These are phyloP conservation scores for Denticeps clupeoides DNA, from an alignment of 2,797 vertebrate genomes.

Conservation along the genomic window DNA sequence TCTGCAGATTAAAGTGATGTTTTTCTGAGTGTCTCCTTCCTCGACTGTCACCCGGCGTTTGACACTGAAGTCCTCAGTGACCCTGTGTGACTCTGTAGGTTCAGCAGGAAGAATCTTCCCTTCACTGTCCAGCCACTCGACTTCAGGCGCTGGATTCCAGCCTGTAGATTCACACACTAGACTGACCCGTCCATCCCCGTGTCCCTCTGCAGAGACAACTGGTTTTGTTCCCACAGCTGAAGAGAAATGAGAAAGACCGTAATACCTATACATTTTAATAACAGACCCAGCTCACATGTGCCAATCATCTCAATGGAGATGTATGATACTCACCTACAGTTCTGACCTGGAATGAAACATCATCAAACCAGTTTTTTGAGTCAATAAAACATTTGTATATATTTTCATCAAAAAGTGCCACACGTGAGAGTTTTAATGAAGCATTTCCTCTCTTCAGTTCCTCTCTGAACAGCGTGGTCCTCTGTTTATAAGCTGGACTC, in stretches of 20 bases:
- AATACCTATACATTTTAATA: no score
- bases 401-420: slow-evolving; percentile 21
- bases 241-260: no score
- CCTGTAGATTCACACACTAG: slow-evolving; percentile 1
- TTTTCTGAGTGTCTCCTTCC: not conserved
- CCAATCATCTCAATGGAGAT: no score
- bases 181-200: not conserved
- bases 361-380: not conserved
- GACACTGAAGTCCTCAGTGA: not conserved
- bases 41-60: not conserved
- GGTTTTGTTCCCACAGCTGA: no score
- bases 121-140: slow-evolving; percentile 4
- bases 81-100: not conserved
- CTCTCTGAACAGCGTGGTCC: slow-evolving; percentile 14
- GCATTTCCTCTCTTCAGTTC: slow-evolving; percentile 29
- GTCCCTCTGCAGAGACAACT: no score
- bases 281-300: no score
- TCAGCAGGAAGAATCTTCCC: not conserved
- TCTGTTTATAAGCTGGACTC: not conserved
- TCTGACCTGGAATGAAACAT: no score
- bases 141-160: not conserved
- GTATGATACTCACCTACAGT: no score
- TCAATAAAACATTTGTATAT: slow-evolving; percentile 24
- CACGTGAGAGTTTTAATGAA: slow-evolving; percentile 29
- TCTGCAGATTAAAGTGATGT: slow-evolving; percentile 6